These are phyloP conservation scores for Aythya baeri DNA, from an alignment of 2,113 vertebrate genomes.

Conservation along the genomic window DNA sequence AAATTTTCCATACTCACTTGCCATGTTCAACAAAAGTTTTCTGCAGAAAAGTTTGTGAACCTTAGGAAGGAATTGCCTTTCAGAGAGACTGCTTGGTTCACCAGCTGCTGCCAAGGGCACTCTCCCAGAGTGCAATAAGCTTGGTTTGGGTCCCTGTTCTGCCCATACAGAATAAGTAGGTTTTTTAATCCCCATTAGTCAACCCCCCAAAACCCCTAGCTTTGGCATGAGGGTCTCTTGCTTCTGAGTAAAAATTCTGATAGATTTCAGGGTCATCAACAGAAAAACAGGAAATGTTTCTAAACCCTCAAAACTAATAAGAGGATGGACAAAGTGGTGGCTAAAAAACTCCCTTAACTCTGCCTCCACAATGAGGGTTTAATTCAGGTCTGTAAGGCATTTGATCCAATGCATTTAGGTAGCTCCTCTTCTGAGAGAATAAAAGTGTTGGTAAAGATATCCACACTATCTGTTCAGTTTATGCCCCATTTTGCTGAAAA, in stretches of 20 bases:
- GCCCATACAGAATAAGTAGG: background rate
- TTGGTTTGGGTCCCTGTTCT: background rate
- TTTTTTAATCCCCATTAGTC: background rate
- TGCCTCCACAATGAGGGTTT: background rate
- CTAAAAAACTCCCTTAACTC: background rate
- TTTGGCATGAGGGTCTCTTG: background rate
- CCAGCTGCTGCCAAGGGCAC: background rate
- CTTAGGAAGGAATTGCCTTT: background rate
- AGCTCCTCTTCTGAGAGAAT: background rate
- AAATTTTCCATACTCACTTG: background rate
- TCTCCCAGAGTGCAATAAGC: accelerated
- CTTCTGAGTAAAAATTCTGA: background rate
- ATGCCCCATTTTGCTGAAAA: background rate
- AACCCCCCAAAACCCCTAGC: background rate
- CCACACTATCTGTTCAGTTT: background rate
- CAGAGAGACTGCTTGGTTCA: background rate
- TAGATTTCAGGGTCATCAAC: background rate
- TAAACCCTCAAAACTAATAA: background rate
- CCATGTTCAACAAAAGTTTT: background rate
- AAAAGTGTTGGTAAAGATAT: background rate
- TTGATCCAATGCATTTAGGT: background rate
- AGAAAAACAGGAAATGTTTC: background rate
- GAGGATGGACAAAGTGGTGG: background rate
- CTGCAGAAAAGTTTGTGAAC: background rate
- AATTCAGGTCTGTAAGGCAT: background rate